A percentile compares a stretch with the other conserved stretches of the same genome.
Conservation (phyloP, 2,888 invertebrate species). For the Drosophila parthenogenetica region DNA sequence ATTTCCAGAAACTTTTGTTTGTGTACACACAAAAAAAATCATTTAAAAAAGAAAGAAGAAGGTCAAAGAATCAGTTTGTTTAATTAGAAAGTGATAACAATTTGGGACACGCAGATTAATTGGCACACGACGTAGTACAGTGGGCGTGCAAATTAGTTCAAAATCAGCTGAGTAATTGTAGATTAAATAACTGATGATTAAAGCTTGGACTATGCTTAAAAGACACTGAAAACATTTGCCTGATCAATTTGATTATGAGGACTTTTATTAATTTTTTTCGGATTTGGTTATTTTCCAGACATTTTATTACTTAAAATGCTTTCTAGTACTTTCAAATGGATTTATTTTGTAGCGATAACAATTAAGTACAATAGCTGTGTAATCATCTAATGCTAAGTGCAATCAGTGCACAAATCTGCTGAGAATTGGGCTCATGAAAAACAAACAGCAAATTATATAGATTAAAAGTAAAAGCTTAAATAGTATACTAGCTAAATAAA, state of each 20-base stretch:
- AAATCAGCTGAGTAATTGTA: neutral
- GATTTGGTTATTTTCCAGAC: neutral
- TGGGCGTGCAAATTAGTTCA: neutral
- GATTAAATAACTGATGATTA: neutral
- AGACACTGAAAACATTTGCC: neutral
- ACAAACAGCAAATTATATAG: conserved; percentile 14
- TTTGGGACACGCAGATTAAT: neutral
- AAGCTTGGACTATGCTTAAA: neutral
- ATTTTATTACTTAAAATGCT: too few species aligned
- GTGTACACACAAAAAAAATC: neutral
- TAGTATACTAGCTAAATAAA: conserved; percentile 41
- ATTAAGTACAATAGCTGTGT: conserved; percentile 36
- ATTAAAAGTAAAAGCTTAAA: conserved; percentile 45
- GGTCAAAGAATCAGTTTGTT: conserved; percentile 1
- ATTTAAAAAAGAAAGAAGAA: neutral
- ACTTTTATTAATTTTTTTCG: neutral
- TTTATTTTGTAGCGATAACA: conserved; percentile 21
- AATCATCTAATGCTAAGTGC: conserved; percentile 12
- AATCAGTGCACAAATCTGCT: conserved; percentile 26
- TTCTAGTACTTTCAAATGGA: conserved; percentile 8
- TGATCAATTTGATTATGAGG: too few species aligned
- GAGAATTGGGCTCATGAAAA: conserved; percentile 4
- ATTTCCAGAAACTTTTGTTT: neutral
- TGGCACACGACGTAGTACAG: neutral
- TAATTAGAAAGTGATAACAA: conserved; percentile 10